These are phyloP conservation scores for Aphis gossypii DNA, from an alignment of 1,140 invertebrate genomes.

Conservation along the genomic window DNA sequence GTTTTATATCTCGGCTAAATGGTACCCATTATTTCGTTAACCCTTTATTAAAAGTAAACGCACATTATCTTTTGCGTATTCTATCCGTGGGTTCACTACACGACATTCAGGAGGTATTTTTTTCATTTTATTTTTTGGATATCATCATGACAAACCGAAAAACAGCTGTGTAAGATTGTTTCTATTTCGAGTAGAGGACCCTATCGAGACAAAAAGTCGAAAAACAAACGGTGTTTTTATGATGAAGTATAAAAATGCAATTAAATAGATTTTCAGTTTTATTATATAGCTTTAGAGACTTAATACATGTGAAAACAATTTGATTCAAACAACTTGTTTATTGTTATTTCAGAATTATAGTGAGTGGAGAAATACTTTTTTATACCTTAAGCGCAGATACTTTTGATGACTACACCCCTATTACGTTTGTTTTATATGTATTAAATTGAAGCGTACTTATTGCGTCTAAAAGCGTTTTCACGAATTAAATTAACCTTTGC, in stretches of 20 bases:
- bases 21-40: constrained; percentile 43
- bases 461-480: not conserved
- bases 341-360: not conserved
- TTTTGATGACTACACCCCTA: not conserved
- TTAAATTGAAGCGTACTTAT: not conserved
- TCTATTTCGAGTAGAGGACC: not conserved
- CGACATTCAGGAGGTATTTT: not conserved
- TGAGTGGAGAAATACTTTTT: not conserved
- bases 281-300: not conserved
- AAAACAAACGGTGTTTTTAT: not conserved
- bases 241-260: not conserved
- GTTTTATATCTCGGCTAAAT: constrained; percentile 27
- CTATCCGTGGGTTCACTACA: not conserved
- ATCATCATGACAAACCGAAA: not conserved
- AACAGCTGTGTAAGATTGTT: not conserved
- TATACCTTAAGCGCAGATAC: not conserved
- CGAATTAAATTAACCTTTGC: not conserved
- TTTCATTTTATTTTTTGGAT: not conserved
- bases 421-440: not conserved
- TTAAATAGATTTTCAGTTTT: not conserved
- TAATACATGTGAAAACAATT: not conserved
- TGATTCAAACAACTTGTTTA: not conserved
- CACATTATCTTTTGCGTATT: constrained; percentile 52
- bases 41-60: constrained; percentile 44
- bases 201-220: not conserved